These are phyloP conservation scores for Mobula birostris DNA, from an alignment of 2,113 vertebrate species.

Conservation along the genomic window DNA sequence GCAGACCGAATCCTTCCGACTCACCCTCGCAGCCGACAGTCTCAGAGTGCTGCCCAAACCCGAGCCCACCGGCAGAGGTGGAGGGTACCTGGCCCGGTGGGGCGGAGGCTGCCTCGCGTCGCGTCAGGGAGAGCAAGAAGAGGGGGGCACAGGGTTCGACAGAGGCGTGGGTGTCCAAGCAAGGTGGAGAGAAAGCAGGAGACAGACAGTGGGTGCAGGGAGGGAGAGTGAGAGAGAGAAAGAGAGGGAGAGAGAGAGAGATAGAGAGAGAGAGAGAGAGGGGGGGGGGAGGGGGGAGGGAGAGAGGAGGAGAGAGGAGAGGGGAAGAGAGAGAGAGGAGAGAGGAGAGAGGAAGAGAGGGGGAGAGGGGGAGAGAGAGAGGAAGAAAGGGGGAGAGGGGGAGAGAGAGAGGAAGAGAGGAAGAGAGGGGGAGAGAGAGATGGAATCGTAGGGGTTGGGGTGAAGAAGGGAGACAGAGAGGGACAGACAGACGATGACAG, in stretches of 20 bases:
- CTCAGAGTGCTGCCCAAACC: conserved; percentile 32
- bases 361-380: background rate
- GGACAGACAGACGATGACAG: conserved; percentile 2
- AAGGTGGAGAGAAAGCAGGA: background rate
- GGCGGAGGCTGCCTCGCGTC: background rate
- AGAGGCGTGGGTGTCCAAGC: background rate
- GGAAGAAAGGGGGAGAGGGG: background rate
- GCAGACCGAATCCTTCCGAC: background rate
- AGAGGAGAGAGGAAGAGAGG: background rate
- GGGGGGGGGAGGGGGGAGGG: background rate
- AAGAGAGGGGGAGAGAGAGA: background rate
- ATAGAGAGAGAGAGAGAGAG: background rate
- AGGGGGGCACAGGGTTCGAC: no score
- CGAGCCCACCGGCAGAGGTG: conserved; percentile 14
- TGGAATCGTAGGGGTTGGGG: background rate
- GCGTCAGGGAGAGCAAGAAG: background rate
- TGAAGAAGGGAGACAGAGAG: conserved; percentile 37
- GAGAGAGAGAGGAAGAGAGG: background rate
- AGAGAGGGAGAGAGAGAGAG: background rate
- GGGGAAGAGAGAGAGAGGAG: background rate
- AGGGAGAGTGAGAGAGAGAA: background rate
- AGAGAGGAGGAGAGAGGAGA: background rate
- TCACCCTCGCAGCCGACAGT: conserved; percentile 38
- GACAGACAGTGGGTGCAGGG: background rate
- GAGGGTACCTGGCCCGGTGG: background rate